phyloP scores from a whole-genome alignment of 1,140 invertebrate genomes.

The Helicoverpa armigera region DNA sequence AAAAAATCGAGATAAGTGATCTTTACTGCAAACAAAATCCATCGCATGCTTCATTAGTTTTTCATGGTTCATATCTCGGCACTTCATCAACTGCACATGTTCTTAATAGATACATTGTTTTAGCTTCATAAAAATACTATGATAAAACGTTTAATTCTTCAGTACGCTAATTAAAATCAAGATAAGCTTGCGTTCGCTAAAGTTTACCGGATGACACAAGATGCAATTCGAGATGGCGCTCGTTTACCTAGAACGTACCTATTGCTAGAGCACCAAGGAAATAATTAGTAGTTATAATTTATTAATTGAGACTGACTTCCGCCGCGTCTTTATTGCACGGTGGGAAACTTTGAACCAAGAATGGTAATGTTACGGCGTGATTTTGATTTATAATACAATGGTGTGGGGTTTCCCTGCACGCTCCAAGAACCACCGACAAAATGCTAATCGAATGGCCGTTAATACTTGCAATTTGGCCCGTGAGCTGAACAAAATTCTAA shows the following conservation, averaged over 20 bases:
- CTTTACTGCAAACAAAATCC: too few species aligned
- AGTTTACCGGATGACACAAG: constrained; percentile 22
- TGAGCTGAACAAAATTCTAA: constrained; percentile 36
- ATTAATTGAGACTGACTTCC: constrained; percentile 29
- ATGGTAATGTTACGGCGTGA: constrained; percentile 4
- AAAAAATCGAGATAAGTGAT: too few species aligned
- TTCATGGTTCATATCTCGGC: too few species aligned
- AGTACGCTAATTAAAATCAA: constrained; percentile 18
- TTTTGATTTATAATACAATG: constrained; percentile 34
- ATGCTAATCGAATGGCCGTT: constrained; percentile 19
- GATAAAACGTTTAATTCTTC: not conserved
- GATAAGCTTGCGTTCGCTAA: constrained; percentile 3
- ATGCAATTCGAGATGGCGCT: constrained; percentile 21
- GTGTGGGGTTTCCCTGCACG: constrained; percentile 32
- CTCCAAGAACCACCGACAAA: constrained; percentile 7
- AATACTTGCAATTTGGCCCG: constrained; percentile 1
- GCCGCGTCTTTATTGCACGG: not conserved
- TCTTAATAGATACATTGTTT: too few species aligned
- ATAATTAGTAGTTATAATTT: constrained; percentile 35
- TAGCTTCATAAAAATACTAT: not conserved
- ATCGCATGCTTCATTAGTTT: too few species aligned
- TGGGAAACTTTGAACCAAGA: constrained; percentile 26
- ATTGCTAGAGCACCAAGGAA: constrained; percentile 10
- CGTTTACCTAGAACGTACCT: constrained; percentile 6
- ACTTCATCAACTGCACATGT: too few species aligned